Conservation (phyloP, 1,140 invertebrate species). For the Drosophila rufa region DNA sequence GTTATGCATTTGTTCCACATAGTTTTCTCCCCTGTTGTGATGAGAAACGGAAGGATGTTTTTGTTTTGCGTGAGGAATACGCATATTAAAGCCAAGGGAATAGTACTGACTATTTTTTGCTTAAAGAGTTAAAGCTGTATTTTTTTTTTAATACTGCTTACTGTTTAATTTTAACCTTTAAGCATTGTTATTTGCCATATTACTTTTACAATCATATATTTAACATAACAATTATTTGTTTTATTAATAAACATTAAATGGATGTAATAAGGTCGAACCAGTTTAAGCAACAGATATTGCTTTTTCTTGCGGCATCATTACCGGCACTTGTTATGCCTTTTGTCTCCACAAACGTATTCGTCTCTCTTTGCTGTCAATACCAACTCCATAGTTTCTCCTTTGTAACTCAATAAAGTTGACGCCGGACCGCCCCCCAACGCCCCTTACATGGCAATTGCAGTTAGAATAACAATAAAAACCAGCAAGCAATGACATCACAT, state of each 20-base stretch:
- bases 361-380: conserved; percentile 9
- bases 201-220: too few species aligned
- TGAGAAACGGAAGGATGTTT: conserved; percentile 14
- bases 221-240: too few species aligned
- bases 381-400: conserved; percentile 26
- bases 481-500: conserved; percentile 22
- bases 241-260: neutral
- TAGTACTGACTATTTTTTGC: too few species aligned
- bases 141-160: too few species aligned
- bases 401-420: conserved; percentile 73
- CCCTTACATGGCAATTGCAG: conserved; percentile 59
- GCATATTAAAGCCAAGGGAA: neutral
- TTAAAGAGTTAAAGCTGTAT: too few species aligned
- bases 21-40: conserved; percentile 23
- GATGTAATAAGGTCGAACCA: neutral
- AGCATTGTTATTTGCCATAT: too few species aligned
- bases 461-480: conserved; percentile 68
- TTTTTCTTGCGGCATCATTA: conserved; percentile 51
- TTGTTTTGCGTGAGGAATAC: neutral
- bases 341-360: conserved; percentile 30
- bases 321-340: conserved; percentile 62
- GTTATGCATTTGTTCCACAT: conserved; percentile 67
- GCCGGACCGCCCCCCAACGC: conserved; percentile 9
- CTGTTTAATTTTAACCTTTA: too few species aligned
- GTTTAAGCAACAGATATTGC: neutral